Conservation (phyloP, 2,888 invertebrate species). For the Pharmacophagus antenor region DNA sequence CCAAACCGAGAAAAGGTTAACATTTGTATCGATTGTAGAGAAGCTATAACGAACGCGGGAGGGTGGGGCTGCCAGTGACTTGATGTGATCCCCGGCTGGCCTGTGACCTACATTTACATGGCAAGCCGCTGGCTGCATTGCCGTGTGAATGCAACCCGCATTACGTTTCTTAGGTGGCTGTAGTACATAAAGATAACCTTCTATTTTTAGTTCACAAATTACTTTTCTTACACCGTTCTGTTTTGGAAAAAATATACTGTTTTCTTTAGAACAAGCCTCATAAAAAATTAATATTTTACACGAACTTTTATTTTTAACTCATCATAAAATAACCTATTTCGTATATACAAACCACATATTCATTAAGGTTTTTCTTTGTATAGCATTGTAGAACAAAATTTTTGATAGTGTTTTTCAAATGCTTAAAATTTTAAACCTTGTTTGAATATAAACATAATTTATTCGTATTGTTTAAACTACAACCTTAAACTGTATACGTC, state of each 20-base stretch:
- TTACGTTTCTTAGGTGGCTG: conserved; percentile 11
- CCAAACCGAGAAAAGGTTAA: conserved; percentile 16
- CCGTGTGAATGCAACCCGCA: conserved; percentile 20
- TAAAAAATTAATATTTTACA: too few species aligned
- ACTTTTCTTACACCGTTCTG: background rate
- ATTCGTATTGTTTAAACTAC: too few species aligned
- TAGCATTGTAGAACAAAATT: too few species aligned
- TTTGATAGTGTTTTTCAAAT: too few species aligned
- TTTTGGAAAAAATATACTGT: background rate
- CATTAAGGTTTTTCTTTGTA: too few species aligned
- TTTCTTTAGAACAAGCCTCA: too few species aligned
- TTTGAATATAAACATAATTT: too few species aligned
- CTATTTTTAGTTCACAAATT: background rate
- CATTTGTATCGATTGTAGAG: conserved; percentile 30
- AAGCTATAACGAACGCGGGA: conserved; percentile 12
- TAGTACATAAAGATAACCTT: conserved; percentile 2
- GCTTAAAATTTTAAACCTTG: too few species aligned
- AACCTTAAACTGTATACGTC: too few species aligned
- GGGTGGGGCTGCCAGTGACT: conserved; percentile 18
- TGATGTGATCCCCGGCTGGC: conserved; percentile 30
- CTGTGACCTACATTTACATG: conserved; percentile 30
- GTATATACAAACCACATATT: too few species aligned
- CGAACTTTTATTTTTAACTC: too few species aligned
- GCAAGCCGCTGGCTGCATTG: conserved; percentile 23
- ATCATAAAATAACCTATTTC: too few species aligned